Percentiles rank a stretch among this genome's conserved stretches.
Evolutionary conservation across 2,113 vertebrate species (phyloP).

Genomic region (Callorhinus ursinus): DNA sequence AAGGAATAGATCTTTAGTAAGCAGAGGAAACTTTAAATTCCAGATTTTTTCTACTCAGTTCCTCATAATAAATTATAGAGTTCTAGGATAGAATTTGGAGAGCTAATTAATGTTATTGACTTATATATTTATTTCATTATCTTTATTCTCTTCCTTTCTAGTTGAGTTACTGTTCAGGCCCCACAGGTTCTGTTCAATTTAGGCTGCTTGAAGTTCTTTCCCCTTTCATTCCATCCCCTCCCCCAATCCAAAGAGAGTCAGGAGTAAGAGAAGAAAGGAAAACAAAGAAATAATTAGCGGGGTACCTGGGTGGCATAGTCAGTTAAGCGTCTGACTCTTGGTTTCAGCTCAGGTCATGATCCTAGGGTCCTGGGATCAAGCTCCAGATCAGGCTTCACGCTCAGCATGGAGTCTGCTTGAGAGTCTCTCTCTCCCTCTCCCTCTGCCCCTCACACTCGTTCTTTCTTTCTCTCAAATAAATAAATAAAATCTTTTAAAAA

Average conservation of each 20-base stretch:
- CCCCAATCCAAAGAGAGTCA: background rate
- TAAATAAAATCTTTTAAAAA: background rate
- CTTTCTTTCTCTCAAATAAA: background rate
- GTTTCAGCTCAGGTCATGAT: background rate
- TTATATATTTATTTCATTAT: background rate
- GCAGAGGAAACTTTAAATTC: slow-evolving; percentile 5
- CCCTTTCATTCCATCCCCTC: background rate
- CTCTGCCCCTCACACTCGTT: background rate
- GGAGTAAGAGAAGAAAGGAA: background rate
- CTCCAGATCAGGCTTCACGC: background rate
- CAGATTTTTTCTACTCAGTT: background rate
- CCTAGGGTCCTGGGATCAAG: background rate
- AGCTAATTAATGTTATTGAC: background rate
- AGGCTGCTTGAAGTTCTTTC: background rate
- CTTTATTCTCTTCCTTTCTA: background rate
- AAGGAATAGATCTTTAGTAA: background rate
- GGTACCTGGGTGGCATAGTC: background rate
- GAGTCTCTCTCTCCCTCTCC: background rate
- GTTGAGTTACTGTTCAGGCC: background rate
- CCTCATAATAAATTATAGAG: background rate
- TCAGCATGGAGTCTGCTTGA: background rate
- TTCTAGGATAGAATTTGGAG: background rate
- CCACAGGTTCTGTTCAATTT: background rate
- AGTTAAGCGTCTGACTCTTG: background rate
- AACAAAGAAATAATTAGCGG: background rate